Conservation (phyloP, 2,888 invertebrate genomes). For the Hyposoter didymator region DNA sequence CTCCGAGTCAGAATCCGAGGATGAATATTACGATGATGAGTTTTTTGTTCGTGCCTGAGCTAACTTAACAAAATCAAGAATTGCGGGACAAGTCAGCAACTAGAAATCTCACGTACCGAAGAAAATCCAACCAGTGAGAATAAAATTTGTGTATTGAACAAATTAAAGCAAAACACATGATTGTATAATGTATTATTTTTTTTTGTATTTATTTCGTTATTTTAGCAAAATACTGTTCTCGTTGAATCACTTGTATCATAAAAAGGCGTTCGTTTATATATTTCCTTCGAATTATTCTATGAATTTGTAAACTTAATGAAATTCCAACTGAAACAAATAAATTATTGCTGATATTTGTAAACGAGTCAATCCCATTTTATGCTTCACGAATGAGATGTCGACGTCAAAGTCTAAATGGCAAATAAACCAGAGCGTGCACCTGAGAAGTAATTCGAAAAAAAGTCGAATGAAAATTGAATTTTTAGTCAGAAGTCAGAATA, state of each 20-base stretch:
- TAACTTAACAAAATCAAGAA: not conserved
- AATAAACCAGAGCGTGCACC: not conserved
- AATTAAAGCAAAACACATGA: constrained; percentile 8
- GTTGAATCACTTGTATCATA: constrained; percentile 29
- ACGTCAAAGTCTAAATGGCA: not conserved
- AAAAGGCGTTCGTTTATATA: constrained; percentile 42
- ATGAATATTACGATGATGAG: constrained; percentile 67
- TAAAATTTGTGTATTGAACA: not conserved
- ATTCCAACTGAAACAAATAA: constrained; percentile 30
- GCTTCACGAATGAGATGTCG: not conserved
- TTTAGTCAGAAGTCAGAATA: not conserved
- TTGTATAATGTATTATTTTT: constrained; percentile 18
- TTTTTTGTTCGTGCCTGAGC: constrained; percentile 18
- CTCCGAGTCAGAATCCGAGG: constrained; percentile 68
- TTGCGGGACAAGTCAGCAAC: not conserved
- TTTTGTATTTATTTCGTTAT: constrained; percentile 25
- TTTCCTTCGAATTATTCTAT: not conserved
- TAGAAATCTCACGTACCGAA: not conserved
- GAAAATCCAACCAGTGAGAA: not conserved
- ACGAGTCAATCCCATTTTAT: not conserved
- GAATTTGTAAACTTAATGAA: constrained; percentile 1
- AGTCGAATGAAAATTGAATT: not conserved
- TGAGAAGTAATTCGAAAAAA: not conserved
- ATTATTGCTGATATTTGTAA: constrained; percentile 40
- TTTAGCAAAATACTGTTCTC: constrained; percentile 16